Percentiles rank a stretch among this genome's conserved stretches.
phyloP scores from a whole-genome alignment of 2,888 invertebrate species.

The Spilarctia lutea region DNA sequence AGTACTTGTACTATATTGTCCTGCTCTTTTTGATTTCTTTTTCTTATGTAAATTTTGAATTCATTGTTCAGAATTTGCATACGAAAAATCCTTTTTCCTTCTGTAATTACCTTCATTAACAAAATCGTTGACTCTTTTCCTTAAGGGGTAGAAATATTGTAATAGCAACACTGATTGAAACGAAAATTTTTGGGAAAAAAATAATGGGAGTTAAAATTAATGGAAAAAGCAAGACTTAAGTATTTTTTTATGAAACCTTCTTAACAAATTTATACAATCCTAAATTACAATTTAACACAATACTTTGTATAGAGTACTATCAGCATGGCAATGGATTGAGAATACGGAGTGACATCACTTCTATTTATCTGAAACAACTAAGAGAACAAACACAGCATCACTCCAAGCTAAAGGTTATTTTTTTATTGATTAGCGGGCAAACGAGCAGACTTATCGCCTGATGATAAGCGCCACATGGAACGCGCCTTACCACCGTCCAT shows the following conservation, averaged over 20 bases:
- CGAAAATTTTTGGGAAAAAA: slow-evolving; percentile 14
- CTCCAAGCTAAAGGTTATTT: too few relatives aligned
- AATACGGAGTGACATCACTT: too few relatives aligned
- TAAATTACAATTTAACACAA: neutral
- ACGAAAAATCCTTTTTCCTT: slow-evolving; percentile 22
- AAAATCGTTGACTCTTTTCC: slow-evolving; percentile 23
- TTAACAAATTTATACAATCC: neutral
- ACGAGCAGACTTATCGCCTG: too few relatives aligned
- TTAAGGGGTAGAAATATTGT: slow-evolving; percentile 4
- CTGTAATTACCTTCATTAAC: slow-evolving; percentile 28
- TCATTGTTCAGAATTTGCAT: slow-evolving; percentile 36
- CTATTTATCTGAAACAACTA: too few relatives aligned
- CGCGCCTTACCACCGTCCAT: too few relatives aligned
- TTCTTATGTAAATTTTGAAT: slow-evolving; percentile 40
- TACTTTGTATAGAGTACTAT: too few relatives aligned
- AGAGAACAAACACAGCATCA: too few relatives aligned
- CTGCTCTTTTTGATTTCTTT: slow-evolving; percentile 24
- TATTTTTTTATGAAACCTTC: neutral
- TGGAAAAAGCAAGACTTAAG: neutral
- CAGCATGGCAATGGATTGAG: too few relatives aligned
- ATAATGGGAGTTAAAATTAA: neutral
- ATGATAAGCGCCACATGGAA: too few relatives aligned
- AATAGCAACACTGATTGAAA: slow-evolving; percentile 36
- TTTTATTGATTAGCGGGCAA: too few relatives aligned
- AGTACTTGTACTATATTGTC: slow-evolving; percentile 23